Evolutionary conservation across 1,140 invertebrate species (phyloP), one percentile per base, ranked within the genome.

Genomic region (Hypsibius dujardini): DNA sequence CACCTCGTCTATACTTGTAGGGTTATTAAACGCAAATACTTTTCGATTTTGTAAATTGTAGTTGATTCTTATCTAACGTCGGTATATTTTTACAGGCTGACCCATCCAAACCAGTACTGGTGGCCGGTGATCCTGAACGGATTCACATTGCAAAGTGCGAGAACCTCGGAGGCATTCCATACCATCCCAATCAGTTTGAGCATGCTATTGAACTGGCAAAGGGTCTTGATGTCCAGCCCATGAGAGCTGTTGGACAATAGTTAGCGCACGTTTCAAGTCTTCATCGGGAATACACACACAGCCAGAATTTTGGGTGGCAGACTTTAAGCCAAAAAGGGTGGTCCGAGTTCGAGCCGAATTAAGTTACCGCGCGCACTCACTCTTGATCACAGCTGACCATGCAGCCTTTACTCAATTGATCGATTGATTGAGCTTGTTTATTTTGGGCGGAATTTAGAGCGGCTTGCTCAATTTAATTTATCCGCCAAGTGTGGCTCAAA

Each of bases 71-170:
- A 42, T 28, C 3, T n/a, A 59, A 70, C 40, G 15, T 71, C 46
- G 3, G 12, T 40, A 59, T 70, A 46, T 46, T 71, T 2, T 69
- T 70, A 71, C 77, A 88, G 87, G 80, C 82, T 62, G 83, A 89
- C 78, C 80, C 83, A 2, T 75, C 74, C 0, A 82, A 85, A 59
- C 83, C 85, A 15, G 88, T 95, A 0, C 73, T 92, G 60, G 84
- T 92, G 1, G 83, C 90, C 71, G 92, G 92, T 0, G 92, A 95
- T 79, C 88, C 88, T 46, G 92, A 95, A 77, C 82, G 81, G 71
- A 76, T 77, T 1, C 84, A 87, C 59, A 88, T 87, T 80, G 77
- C 80, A 15, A 80, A 84, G 72, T 87, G 89, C 0, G 82, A 87
- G 47, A 74, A 76, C 14, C 80, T 83, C 45, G 89, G 88, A 3